phyloP scores from a whole-genome alignment of 2,888 invertebrate species.

The Icerya purchasi region DNA sequence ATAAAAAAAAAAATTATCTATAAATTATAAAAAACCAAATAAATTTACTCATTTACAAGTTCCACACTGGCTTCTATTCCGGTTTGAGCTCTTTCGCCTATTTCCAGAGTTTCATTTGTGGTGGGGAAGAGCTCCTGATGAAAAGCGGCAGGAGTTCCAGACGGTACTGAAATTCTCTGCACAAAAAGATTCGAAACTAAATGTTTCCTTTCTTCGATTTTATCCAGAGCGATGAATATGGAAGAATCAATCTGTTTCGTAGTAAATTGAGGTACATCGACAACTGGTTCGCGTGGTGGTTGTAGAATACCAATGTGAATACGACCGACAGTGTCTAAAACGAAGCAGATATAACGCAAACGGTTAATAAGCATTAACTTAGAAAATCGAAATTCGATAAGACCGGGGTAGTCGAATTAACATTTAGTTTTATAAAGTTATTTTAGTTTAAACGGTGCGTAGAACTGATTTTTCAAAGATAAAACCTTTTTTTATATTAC shows the following conservation, averaged over 20 bases:
- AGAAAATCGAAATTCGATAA: too few species aligned
- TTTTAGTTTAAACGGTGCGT: too few species aligned
- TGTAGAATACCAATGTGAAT: conserved; percentile 22
- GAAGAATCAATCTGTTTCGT: conserved; percentile 23
- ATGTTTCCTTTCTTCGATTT: conserved; percentile 21
- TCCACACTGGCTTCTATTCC: conserved; percentile 24
- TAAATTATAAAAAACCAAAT: too few species aligned
- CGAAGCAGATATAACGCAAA: too few species aligned
- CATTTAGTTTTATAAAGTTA: too few species aligned
- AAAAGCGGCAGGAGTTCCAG: conserved; percentile 24
- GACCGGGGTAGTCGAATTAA: too few species aligned
- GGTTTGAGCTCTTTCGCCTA: conserved; percentile 24
- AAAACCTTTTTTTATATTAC: too few species aligned
- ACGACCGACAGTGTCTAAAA: neutral
- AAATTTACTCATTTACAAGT: conserved; percentile 25
- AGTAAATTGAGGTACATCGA: conserved; percentile 23
- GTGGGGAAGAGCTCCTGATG: conserved; percentile 26
- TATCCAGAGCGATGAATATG: conserved; percentile 22
- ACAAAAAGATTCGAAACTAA: conserved; percentile 20
- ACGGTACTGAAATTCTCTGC: conserved; percentile 21
- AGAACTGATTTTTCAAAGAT: too few species aligned
- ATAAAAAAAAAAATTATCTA: too few species aligned
- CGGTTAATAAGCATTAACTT: too few species aligned
- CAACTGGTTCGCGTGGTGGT: conserved; percentile 24
- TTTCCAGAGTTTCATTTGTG: conserved; percentile 23